Conservation (phyloP, 2,113 vertebrate genomes). For the Forbesichthys agassizii region DNA sequence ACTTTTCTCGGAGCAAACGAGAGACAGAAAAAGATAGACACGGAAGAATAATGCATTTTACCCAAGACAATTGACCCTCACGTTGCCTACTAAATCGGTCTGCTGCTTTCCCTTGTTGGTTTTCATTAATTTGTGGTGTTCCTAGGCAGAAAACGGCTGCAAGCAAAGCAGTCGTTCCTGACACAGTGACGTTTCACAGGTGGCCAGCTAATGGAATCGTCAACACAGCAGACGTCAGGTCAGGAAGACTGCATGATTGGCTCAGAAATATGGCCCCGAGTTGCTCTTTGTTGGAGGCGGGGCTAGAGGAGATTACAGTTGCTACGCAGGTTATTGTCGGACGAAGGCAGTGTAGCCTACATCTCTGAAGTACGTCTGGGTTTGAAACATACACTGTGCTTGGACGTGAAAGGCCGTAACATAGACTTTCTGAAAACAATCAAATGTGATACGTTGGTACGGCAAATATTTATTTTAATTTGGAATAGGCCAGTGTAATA, state of each 20-base stretch:
- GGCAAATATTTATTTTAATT: too few species aligned
- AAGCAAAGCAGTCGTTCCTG: not conserved
- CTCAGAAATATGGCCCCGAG: conserved; percentile 12
- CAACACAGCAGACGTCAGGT: conserved; percentile 69
- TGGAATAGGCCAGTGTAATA: not conserved
- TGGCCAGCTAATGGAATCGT: conserved; percentile 56
- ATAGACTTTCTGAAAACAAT: not conserved
- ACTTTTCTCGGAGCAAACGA: not conserved
- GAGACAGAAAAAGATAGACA: not conserved
- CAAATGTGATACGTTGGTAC: too few species aligned
- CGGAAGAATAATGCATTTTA: conserved; percentile 17
- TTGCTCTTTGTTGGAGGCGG: conserved; percentile 2
- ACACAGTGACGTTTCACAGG: conserved; percentile 58
- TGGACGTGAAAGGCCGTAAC: not conserved
- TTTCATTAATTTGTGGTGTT: conserved; percentile 52
- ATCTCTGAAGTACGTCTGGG: not conserved
- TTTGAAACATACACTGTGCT: not conserved
- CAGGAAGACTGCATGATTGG: conserved; percentile 56
- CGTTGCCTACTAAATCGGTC: conserved; percentile 5
- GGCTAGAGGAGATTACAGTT: conserved; percentile 46
- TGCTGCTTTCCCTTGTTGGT: conserved; percentile 28
- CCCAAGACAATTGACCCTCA: conserved; percentile 41
- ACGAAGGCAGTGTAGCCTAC: not conserved
- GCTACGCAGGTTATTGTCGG: conserved; percentile 61
- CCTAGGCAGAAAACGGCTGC: conserved; percentile 68